These are phyloP conservation scores for Proisotoma minuta DNA, from an alignment of 2,888 invertebrate genomes.

Conservation along the genomic window DNA sequence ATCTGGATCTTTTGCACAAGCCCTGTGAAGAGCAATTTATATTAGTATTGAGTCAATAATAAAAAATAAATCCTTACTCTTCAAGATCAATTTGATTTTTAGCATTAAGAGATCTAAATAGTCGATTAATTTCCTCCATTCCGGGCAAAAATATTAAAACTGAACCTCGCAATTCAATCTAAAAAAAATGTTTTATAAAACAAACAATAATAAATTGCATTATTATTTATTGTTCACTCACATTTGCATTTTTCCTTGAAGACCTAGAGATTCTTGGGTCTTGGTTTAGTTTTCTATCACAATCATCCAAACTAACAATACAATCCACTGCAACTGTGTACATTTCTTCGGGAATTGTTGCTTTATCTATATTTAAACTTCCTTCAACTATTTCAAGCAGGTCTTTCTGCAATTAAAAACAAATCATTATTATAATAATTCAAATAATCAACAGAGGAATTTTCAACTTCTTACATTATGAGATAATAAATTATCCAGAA, in stretches of 20 bases:
- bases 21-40: neutral
- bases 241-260: neutral
- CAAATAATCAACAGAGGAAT: constrained; percentile 7
- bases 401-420: constrained; percentile 10
- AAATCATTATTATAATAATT: neutral
- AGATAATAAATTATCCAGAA: constrained; percentile 29
- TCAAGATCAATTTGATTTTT: constrained; percentile 17
- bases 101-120: constrained; percentile 22
- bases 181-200: neutral
- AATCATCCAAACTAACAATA: constrained; percentile 31
- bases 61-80: constrained; percentile 12
- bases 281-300: constrained; percentile 9
- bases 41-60: neutral
- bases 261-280: constrained; percentile 21
- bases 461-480: constrained; percentile 11
- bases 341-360: constrained; percentile 33
- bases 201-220: neutral
- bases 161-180: constrained; percentile 54
- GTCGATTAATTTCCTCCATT: constrained; percentile 59
- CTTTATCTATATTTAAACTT: constrained; percentile 28
- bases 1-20: neutral
- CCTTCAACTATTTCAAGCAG: constrained; percentile 23
- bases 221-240: neutral
- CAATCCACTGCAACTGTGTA: constrained; percentile 34
- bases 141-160: constrained; percentile 88